Conservation (phyloP, 2,113 vertebrate genomes). For the Nibea albiflora region DNA sequence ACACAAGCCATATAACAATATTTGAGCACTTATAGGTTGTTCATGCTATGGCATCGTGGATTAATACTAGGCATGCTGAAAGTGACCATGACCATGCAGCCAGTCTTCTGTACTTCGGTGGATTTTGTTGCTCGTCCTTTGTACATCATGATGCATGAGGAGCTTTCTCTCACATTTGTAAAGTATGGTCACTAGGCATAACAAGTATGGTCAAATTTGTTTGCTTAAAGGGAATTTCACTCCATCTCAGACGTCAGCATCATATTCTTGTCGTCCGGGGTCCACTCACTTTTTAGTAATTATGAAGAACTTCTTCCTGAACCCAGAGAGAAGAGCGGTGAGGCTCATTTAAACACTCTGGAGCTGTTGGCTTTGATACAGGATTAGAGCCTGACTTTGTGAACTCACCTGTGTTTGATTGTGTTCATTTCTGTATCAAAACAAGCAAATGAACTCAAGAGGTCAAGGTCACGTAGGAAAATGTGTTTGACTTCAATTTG, state of each 20-base stretch:
- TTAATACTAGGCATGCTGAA: background rate
- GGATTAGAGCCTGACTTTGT: slow-evolving; percentile 32
- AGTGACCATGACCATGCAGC: background rate
- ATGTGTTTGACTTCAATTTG: too few relatives aligned
- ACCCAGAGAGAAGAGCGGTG: slow-evolving; percentile 30
- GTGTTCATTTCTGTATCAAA: slow-evolving; percentile 4
- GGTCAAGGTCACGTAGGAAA: slow-evolving; percentile 28
- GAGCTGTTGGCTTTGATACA: slow-evolving; percentile 42
- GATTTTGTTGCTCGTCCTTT: background rate
- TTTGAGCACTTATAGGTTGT: background rate
- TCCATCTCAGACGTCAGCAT: slow-evolving; percentile 19
- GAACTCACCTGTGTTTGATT: slow-evolving; percentile 12
- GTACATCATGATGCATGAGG: background rate
- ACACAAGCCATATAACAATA: background rate
- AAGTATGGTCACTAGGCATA: background rate
- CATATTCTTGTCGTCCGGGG: slow-evolving; percentile 3
- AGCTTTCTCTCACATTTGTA: background rate
- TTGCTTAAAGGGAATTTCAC: slow-evolving; percentile 37
- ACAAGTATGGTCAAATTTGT: slow-evolving; percentile 4
- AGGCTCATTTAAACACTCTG: slow-evolving; percentile 11
- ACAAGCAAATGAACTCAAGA: background rate
- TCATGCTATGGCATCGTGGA: background rate
- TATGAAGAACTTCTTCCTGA: slow-evolving; percentile 30
- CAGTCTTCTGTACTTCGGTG: background rate
- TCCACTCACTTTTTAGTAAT: slow-evolving; percentile 20